Base-by-base conservation (phyloP, 2,888 invertebrate genomes). In the Pseudococcus jackbeardsleyi region DNA sequence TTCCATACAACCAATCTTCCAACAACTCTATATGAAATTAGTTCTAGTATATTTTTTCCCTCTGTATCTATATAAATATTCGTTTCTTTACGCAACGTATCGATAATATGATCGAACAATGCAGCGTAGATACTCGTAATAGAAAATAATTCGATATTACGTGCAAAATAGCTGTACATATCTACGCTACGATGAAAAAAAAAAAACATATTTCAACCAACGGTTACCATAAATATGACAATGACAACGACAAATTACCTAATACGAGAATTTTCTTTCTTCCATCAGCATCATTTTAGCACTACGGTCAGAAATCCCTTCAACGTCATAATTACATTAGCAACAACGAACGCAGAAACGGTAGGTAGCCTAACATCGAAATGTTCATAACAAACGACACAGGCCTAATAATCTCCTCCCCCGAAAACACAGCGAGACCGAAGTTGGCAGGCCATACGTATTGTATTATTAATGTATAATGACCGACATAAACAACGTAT, bases 401-500 rank as follows among this genome's bases (percentile, higher is more conserved):
- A 22, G 64, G 22, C 11, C 64, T 72, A 72, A 68, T 26, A 26
- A 72, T 72, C 72, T 72, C 33, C 33, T 72, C 72, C 72, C 72
- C 33, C 64, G 12, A 68, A 42, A 68, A 68, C 68, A 64, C 39
- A 9, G 42, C 42, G 42, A 42, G 5, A 72, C 15, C 12, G 33
- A 72, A 72, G 72, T 72, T 72, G 72, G 33, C 72, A 72, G 15
- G 72, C 33, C 33, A 15, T 72, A 72, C 33, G 11, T 72, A 72
- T 72, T 72, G 33, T 33, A 72, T 72, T 72, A 72, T 72, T 72
- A 72, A 72, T 72, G 72, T 33, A 33, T 72, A 72, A 72, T 72
- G 72, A 33, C 72, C 72, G 72, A 72, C 72, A 72, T 15, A 82
- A 82, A 82, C 79, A 82, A 82, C 22, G 46, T 46, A 82, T 82